Percentiles rank a stretch among this genome's conserved stretches.
These are phyloP conservation scores for Prorops nasuta DNA, from an alignment of 1,140 invertebrate genomes.

Conservation along the genomic window DNA sequence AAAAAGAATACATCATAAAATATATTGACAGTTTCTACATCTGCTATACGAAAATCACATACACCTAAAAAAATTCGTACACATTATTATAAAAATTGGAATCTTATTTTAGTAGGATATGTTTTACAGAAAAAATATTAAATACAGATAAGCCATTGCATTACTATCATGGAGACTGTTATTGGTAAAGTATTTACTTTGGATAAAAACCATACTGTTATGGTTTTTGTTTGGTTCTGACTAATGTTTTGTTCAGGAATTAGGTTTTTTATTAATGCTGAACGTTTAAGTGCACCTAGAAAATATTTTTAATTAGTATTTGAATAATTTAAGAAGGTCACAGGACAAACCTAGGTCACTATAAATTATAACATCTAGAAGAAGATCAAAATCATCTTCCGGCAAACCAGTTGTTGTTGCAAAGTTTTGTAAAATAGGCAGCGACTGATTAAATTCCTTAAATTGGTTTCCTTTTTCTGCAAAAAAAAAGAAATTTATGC, in stretches of 20 bases:
- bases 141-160: slow-evolving; percentile 46
- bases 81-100: not conserved
- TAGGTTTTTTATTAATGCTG: slow-evolving; percentile 40
- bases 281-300: slow-evolving; percentile 26
- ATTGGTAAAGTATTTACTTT: slow-evolving; percentile 24
- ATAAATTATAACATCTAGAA: slow-evolving; percentile 24
- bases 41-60: slow-evolving; percentile 40
- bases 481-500: slow-evolving; percentile 9
- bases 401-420: slow-evolving; percentile 29
- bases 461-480: slow-evolving; percentile 17
- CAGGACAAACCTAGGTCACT: slow-evolving; percentile 25
- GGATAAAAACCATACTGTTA: slow-evolving; percentile 36
- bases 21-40: slow-evolving; percentile 36
- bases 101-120: not conserved
- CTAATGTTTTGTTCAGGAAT: slow-evolving; percentile 34
- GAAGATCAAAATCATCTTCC: slow-evolving; percentile 18
- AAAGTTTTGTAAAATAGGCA: slow-evolving; percentile 24
- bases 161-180: slow-evolving; percentile 21
- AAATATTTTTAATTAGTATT: slow-evolving; percentile 7
- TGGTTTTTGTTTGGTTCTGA: slow-evolving; percentile 20
- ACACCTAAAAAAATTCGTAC: slow-evolving; percentile 28
- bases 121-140: not conserved
- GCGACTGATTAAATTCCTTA: slow-evolving; percentile 8
- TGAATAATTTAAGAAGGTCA: not conserved
- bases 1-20: slow-evolving; percentile 46